Evolutionary conservation across 2,888 invertebrate genomes (phyloP).

Genomic region (Encarsia formosa): DNA sequence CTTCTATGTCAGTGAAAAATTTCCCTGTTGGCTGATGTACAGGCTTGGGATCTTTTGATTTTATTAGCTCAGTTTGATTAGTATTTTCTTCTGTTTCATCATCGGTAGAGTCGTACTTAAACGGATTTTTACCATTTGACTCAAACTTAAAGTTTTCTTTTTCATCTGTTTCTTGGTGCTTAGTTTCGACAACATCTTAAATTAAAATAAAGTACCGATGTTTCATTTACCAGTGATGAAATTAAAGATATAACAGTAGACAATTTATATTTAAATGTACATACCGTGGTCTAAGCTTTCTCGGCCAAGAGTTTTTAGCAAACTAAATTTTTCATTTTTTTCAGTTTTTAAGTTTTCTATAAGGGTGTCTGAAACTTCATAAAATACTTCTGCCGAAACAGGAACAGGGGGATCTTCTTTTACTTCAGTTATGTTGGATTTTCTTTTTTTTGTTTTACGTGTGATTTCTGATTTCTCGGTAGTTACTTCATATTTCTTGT

Average conservation of each 20-base stretch:
- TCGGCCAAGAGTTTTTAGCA: not conserved
- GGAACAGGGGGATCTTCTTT: not conserved
- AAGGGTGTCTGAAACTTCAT: not conserved
- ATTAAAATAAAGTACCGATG: not conserved
- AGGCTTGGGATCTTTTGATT: not conserved
- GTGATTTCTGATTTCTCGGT: not conserved
- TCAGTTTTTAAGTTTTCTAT: too few relatives aligned
- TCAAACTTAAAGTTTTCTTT: not conserved
- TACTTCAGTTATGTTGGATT: not conserved
- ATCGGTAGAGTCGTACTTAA: not conserved
- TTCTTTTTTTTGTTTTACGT: not conserved
- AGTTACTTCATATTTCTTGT: not conserved
- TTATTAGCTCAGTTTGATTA: not conserved
- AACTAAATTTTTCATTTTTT: not conserved
- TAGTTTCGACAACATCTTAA: not conserved
- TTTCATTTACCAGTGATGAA: not conserved
- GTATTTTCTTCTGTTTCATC: not conserved
- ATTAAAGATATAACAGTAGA: not conserved
- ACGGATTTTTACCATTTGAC: not conserved
- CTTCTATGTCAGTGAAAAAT: not conserved
- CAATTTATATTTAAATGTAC: not conserved
- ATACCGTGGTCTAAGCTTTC: not conserved
- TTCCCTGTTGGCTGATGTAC: not conserved
- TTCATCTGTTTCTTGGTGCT: not conserved
- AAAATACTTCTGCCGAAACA: not conserved